Conservation (phyloP, 1,140 invertebrate genomes). For the Harpegnathos saltator region DNA sequence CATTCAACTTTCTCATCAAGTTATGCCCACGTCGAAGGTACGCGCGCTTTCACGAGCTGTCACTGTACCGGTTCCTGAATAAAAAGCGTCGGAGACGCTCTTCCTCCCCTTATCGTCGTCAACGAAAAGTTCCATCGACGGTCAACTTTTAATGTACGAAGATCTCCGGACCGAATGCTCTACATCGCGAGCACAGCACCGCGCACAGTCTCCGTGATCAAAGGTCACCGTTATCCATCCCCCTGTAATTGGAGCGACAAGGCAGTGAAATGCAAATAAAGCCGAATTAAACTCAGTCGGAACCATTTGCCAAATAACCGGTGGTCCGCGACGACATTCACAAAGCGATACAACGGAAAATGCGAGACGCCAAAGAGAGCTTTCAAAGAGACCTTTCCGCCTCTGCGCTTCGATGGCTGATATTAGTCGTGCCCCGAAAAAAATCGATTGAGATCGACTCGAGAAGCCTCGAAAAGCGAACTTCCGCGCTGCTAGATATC, state of each 20-base stretch:
- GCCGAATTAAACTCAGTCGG: slow-evolving; percentile 28
- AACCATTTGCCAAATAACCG: slow-evolving; percentile 41
- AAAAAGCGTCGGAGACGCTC: slow-evolving; percentile 6
- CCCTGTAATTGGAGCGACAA: slow-evolving; percentile 28
- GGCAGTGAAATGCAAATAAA: slow-evolving; percentile 50
- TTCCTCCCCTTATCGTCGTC: background rate
- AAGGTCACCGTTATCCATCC: background rate
- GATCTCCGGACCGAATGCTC: background rate
- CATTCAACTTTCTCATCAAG: slow-evolving; percentile 63
- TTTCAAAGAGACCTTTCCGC: slow-evolving; percentile 5
- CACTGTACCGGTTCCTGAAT: slow-evolving; percentile 16
- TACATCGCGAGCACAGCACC: background rate
- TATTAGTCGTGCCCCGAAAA: background rate
- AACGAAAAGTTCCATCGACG: slow-evolving; percentile 16
- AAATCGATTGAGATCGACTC: background rate
- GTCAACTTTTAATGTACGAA: slow-evolving; percentile 47
- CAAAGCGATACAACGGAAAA: slow-evolving; percentile 11
- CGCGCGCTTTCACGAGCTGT: slow-evolving; percentile 41
- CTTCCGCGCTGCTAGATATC: no score
- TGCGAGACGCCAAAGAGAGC: background rate
- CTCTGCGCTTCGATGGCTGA: background rate
- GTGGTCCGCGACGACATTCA: slow-evolving; percentile 1
- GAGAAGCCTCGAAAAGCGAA: no score
- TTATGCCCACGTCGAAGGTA: slow-evolving; percentile 39
- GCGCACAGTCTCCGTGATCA: no score